Percentiles rank a stretch among this genome's conserved stretches.
phyloP scores from a whole-genome alignment of 2,888 invertebrate species.

The Platycheirus albimanus region DNA sequence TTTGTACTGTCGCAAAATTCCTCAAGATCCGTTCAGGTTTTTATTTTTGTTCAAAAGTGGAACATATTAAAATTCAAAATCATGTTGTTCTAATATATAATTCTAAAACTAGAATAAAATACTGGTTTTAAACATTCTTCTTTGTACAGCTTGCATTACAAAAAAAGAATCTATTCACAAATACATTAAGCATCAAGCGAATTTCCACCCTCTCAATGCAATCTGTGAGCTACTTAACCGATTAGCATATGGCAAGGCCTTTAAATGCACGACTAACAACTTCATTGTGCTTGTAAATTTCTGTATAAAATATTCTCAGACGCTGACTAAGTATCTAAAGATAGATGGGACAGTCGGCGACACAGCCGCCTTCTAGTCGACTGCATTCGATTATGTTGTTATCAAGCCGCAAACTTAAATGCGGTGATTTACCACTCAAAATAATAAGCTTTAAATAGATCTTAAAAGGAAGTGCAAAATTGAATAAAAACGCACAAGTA shows the following conservation, averaged over 20 bases:
- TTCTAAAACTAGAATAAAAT: no score
- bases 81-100: no score
- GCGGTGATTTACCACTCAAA: conserved; percentile 13
- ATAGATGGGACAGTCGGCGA: conserved; percentile 40
- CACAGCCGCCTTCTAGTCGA: conserved; percentile 2
- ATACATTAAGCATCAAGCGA: background rate
- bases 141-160: no score
- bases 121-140: no score
- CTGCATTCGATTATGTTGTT: conserved; percentile 5
- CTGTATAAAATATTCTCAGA: conserved; percentile 46
- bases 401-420: conserved; percentile 10
- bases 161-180: no score
- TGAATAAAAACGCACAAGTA: conserved; percentile 7
- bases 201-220: background rate
- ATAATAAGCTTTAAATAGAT: conserved; percentile 33
- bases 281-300: background rate
- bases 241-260: conserved; percentile 26
- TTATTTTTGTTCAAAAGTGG: no score
- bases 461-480: conserved; percentile 33
- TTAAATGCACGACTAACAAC: conserved; percentile 2
- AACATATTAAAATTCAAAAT: no score
- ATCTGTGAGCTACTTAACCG: background rate
- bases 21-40: no score
- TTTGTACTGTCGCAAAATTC: no score
- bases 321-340: conserved; percentile 65